Evolutionary conservation across 92 coral and sea anemone species (phyloP).

Genomic region (Virgularia gustaviana): DNA sequence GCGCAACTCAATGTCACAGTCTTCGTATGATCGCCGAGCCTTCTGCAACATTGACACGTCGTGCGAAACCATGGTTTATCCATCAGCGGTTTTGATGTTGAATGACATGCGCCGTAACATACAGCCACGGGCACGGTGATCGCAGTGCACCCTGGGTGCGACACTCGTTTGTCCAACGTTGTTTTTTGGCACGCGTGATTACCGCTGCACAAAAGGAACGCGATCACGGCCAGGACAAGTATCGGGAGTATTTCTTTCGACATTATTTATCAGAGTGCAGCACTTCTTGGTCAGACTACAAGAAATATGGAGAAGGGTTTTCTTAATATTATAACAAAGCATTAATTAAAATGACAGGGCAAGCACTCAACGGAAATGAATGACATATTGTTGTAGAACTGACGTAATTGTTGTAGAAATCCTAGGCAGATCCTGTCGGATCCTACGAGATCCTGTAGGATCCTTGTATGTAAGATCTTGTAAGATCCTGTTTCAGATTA

Average conservation of each 20-base stretch:
- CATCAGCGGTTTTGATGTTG: slow-evolving; percentile 52
- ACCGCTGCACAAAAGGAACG: neutral
- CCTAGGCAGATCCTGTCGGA: no score
- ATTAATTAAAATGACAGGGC: no score
- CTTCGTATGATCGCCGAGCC: slow-evolving; percentile 6
- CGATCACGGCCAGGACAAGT: neutral
- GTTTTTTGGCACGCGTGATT: slow-evolving; percentile 36
- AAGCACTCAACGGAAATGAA: no score
- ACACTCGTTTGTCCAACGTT: slow-evolving; percentile 29
- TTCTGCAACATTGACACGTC: slow-evolving; percentile 61
- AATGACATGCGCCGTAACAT: slow-evolving; percentile 62
- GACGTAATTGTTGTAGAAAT: neutral
- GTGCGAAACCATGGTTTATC: slow-evolving; percentile 53
- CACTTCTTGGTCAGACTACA: no score
- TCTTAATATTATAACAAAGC: no score
- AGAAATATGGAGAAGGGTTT: no score
- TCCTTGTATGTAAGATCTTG: no score
- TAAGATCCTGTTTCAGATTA: no score
- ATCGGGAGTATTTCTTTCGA: neutral
- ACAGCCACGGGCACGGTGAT: slow-evolving; percentile 37
- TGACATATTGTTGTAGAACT: no score
- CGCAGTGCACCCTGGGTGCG: slow-evolving; percentile 47
- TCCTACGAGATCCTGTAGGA: no score
- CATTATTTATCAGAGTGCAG: neutral
- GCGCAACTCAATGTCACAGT: slow-evolving; percentile 13